phyloP scores from a whole-genome alignment of 2,888 invertebrate genomes.

The Ormyrus rosae region DNA sequence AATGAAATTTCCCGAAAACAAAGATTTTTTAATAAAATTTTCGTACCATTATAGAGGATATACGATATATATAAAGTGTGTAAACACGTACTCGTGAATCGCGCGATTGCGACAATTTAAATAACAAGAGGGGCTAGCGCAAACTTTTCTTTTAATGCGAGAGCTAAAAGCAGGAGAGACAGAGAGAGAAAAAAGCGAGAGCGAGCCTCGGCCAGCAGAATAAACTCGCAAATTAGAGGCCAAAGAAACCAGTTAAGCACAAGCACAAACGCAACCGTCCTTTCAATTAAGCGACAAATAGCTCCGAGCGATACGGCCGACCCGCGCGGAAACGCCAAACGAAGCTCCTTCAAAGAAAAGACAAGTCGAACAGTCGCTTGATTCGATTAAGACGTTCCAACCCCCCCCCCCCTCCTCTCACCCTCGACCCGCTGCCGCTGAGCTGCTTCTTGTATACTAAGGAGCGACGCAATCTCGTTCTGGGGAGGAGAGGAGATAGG shows the following conservation, averaged over 20 bases:
- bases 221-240: constrained; percentile 44
- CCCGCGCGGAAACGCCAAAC: constrained; percentile 34
- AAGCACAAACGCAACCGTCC: constrained; percentile 53
- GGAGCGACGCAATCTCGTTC: constrained; percentile 8
- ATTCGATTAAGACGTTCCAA: constrained; percentile 42
- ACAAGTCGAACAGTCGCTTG: constrained; percentile 43
- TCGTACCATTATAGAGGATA: no score
- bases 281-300: constrained; percentile 53
- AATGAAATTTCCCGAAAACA: no score
- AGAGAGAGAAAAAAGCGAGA: no score
- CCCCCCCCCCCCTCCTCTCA: background rate
- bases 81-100: background rate
- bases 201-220: constrained; percentile 22
- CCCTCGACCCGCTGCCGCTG: no score
- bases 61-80: no score
- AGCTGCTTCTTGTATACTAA: background rate
- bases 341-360: constrained; percentile 43
- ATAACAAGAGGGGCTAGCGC: constrained; percentile 25
- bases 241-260: constrained; percentile 13
- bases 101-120: constrained; percentile 26
- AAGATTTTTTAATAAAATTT: no score
- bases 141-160: constrained; percentile 5
- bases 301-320: constrained; percentile 12
- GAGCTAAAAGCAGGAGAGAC: no score
- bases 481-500: background rate